Conservation (phyloP, 2,888 invertebrate species). For the Clanis bilineata region DNA sequence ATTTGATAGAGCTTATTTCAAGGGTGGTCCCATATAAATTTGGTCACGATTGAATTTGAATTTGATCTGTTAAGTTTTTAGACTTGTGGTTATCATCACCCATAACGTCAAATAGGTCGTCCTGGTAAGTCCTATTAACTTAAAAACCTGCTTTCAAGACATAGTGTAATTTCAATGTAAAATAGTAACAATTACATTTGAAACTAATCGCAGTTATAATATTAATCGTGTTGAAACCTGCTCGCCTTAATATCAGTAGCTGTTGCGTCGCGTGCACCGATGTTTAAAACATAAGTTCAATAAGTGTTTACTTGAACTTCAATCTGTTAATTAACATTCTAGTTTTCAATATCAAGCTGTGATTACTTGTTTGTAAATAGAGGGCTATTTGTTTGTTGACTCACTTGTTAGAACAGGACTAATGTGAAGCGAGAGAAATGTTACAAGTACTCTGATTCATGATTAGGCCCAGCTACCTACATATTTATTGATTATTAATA, state of each 20-base stretch:
- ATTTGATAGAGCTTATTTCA: too few species aligned
- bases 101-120: too few species aligned
- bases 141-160: too few species aligned
- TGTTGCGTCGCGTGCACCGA: constrained; percentile 11
- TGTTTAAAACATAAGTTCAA: constrained; percentile 19
- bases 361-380: constrained; percentile 26
- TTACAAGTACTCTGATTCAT: too few species aligned
- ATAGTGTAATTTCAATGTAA: background rate
- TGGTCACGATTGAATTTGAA: too few species aligned
- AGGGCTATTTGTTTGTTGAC: constrained; percentile 28
- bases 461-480: too few species aligned
- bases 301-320: constrained; percentile 40
- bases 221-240: background rate
- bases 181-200: background rate
- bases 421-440: too few species aligned
- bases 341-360: constrained; percentile 20
- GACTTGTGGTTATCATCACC: too few species aligned
- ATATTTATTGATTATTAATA: too few species aligned
- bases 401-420: background rate
- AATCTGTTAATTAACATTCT: constrained; percentile 30
- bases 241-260: background rate
- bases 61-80: too few species aligned
- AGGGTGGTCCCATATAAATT: too few species aligned
- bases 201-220: background rate
- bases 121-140: too few species aligned